Conservation (phyloP, 1,140 invertebrate species). For the Rhyzopertha dominica region DNA sequence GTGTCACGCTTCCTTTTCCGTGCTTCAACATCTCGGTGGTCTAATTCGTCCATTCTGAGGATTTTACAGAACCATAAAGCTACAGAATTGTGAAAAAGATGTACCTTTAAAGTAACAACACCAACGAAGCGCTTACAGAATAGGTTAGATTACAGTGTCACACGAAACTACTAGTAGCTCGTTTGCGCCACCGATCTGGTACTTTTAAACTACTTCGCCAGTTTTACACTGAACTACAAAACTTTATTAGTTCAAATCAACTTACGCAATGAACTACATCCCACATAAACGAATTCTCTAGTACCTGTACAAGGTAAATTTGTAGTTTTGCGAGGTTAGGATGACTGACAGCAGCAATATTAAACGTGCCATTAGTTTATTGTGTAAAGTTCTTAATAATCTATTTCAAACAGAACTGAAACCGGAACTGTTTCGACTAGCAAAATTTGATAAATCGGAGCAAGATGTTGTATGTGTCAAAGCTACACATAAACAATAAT, state of each 20-base stretch:
- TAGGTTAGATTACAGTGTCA: no score
- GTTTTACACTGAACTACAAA: not conserved
- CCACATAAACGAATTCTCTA: not conserved
- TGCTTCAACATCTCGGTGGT: no score
- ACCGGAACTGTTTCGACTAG: slow-evolving; percentile 20
- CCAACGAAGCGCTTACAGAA: no score
- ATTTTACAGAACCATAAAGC: no score
- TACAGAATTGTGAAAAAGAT: no score
- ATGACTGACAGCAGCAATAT: not conserved
- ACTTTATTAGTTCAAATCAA: no score
- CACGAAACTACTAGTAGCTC: no score
- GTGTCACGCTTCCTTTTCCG: no score
- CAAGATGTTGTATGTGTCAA: slow-evolving; percentile 18
- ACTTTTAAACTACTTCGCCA: not conserved
- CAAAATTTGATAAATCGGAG: slow-evolving; percentile 23
- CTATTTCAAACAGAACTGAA: slow-evolving; percentile 12
- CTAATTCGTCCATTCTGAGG: no score
- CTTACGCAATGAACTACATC: no score
- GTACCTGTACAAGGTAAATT: not conserved
- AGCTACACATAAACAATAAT: not conserved
- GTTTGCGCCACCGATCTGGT: not conserved
- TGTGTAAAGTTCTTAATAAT: slow-evolving; percentile 20
- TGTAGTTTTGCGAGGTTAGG: not conserved
- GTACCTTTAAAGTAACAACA: no score
- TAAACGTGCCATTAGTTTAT: slow-evolving; percentile 10